These are phyloP conservation scores for Catagonus wagneri DNA, from an alignment of 2,113 vertebrate genomes.

Conservation along the genomic window DNA sequence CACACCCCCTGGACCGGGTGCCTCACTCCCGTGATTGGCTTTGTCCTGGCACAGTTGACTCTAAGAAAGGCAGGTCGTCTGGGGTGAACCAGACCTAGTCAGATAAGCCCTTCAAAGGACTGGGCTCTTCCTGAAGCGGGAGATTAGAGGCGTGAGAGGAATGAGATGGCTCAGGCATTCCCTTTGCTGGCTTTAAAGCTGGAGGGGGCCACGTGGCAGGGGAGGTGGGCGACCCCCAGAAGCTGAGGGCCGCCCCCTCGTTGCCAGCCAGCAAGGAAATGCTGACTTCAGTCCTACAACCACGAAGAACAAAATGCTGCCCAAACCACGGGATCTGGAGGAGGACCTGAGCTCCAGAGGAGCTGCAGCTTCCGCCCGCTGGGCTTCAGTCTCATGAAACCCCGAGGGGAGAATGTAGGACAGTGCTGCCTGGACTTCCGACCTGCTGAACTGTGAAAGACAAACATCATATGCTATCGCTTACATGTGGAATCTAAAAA, in stretches of 20 bases:
- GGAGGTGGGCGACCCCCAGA: neutral
- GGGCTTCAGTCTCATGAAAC: neutral
- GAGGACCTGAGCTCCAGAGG: neutral
- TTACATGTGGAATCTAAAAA: no score
- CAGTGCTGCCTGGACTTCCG: neutral
- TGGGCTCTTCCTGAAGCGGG: neutral
- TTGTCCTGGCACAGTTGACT: neutral
- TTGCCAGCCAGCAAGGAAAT: neutral
- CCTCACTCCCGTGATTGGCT: neutral
- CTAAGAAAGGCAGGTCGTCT: neutral
- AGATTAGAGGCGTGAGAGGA: neutral
- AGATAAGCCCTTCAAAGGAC: neutral
- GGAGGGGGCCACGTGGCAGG: neutral
- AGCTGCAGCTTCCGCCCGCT: accelerated
- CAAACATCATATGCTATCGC: no score
- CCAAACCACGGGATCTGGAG: neutral
- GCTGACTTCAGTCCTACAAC: neutral
- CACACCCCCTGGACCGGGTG: neutral
- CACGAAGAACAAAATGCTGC: neutral
- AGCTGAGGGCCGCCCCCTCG: no score
- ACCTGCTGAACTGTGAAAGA: neutral
- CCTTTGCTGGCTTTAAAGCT: neutral
- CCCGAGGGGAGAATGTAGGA: neutral
- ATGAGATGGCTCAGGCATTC: neutral
- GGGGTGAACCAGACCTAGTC: neutral